A percentile compares a stretch with the other conserved stretches of the same genome.
These are phyloP conservation scores for Stenichneumon culpator DNA, from an alignment of 2,888 invertebrate species.

Conservation along the genomic window DNA sequence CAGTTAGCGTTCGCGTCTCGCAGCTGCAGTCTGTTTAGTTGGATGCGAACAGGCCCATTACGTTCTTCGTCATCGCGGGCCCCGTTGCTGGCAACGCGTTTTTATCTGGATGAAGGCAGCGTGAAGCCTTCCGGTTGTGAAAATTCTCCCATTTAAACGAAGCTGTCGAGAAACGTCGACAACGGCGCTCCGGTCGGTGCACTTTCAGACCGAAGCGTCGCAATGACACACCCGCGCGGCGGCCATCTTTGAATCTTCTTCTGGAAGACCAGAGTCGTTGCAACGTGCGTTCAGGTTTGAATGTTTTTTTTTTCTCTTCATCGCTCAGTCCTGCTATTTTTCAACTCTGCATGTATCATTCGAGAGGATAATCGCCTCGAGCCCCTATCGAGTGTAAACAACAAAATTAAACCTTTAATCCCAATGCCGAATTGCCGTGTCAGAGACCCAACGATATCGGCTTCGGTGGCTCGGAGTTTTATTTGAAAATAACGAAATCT, in stretches of 20 bases:
- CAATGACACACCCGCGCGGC: no score
- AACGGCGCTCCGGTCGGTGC: background rate
- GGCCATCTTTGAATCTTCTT: no score
- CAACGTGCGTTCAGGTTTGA: no score
- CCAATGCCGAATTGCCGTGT: no score
- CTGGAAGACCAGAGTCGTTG: no score
- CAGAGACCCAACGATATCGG: background rate
- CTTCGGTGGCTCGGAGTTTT: background rate
- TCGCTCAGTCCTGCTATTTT: no score
- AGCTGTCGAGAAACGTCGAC: background rate
- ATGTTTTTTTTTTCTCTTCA: no score
- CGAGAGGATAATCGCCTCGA: no score
- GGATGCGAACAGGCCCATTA: background rate
- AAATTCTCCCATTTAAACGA: background rate
- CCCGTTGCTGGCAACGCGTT: background rate
- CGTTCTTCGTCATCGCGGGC: background rate
- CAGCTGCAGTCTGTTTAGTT: background rate
- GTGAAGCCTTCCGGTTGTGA: background rate
- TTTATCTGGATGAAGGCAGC: background rate
- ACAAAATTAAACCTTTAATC: no score
- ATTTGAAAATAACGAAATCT: slow-evolving; percentile 63
- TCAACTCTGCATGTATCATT: no score
- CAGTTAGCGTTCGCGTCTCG: no score
- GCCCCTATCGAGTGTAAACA: no score
- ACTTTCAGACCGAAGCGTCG: background rate